Conservation (phyloP, 2,888 invertebrate genomes). For the Hoplodrina ambigua region DNA sequence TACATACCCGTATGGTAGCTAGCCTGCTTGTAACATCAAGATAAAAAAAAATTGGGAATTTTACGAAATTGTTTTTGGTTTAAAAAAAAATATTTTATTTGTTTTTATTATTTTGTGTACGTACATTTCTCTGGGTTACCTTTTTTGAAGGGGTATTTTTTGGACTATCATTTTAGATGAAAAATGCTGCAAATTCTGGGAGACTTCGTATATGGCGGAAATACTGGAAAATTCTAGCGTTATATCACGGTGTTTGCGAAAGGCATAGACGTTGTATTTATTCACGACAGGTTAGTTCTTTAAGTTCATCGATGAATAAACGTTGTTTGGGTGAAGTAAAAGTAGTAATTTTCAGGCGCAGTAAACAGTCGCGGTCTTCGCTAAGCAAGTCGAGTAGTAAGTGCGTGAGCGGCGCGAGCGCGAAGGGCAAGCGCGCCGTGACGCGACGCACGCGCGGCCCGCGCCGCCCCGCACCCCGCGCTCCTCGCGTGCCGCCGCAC, state of each 20-base stretch:
- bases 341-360: conserved; percentile 71
- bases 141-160: conserved; percentile 38
- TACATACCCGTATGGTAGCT: not conserved
- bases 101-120: conserved; percentile 33
- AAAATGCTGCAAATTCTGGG: conserved; percentile 25
- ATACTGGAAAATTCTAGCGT: conserved; percentile 29
- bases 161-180: conserved; percentile 44
- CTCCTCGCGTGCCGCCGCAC: conserved; percentile 33
- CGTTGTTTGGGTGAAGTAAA: conserved; percentile 1
- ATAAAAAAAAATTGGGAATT: conserved; percentile 15
- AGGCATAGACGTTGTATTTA: conserved; percentile 36
- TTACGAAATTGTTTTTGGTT: not conserved
- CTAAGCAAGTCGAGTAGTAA: conserved; percentile 71
- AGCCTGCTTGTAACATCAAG: not conserved
- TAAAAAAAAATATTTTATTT: conserved; percentile 32
- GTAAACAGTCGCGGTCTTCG: conserved; percentile 76
- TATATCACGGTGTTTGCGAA: conserved; percentile 34
- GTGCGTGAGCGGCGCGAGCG: conserved; percentile 62
- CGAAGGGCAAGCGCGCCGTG: conserved; percentile 70
- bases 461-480: conserved; percentile 44
- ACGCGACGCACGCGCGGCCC: conserved; percentile 68
- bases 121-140: conserved; percentile 39
- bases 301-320: conserved; percentile 20
- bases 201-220: conserved; percentile 25
- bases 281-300: conserved; percentile 50